phyloP scores from a whole-genome alignment of 2,113 vertebrate genomes.

The Phylloscopus trochiloides region DNA sequence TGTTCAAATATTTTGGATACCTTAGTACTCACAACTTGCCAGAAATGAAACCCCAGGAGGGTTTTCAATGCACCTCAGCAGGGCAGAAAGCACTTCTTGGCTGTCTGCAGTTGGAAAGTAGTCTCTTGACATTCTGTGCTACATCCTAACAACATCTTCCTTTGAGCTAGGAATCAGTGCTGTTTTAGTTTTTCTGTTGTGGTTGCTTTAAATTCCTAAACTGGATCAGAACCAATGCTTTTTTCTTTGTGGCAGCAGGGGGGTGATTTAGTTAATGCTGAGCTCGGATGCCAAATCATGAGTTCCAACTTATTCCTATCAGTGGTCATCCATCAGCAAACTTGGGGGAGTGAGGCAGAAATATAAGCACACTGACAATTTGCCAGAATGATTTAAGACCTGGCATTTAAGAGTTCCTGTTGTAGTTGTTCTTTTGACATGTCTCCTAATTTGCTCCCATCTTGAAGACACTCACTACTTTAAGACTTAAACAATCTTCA shows the following conservation, averaged over 20 bases:
- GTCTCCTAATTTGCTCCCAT: slow-evolving; percentile 46
- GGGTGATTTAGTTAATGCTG: slow-evolving; percentile 34
- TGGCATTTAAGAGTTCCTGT: slow-evolving; percentile 63
- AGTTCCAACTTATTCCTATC: slow-evolving; percentile 37
- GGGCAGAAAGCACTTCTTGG: neutral
- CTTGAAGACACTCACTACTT: slow-evolving; percentile 23
- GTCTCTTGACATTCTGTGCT: neutral
- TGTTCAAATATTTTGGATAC: neutral
- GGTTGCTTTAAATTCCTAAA: neutral
- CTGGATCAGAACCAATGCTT: slow-evolving; percentile 12
- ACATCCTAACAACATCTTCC: neutral
- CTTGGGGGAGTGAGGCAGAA: slow-evolving; percentile 48
- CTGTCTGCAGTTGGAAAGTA: neutral
- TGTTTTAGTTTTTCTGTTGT: neutral
- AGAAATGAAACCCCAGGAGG: neutral
- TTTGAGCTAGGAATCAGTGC: neutral
- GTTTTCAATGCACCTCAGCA: neutral
- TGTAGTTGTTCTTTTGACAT: slow-evolving; percentile 56
- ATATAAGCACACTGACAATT: slow-evolving; percentile 56
- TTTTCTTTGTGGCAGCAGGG: slow-evolving; percentile 11
- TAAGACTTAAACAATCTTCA: slow-evolving; percentile 18
- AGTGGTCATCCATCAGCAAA: slow-evolving; percentile 55
- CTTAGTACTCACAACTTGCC: neutral
- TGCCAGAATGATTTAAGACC: slow-evolving; percentile 63
- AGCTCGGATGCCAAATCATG: slow-evolving; percentile 18